Conservation (phyloP, 2,797 vertebrate species). For the Micrastur ruficollis region DNA sequence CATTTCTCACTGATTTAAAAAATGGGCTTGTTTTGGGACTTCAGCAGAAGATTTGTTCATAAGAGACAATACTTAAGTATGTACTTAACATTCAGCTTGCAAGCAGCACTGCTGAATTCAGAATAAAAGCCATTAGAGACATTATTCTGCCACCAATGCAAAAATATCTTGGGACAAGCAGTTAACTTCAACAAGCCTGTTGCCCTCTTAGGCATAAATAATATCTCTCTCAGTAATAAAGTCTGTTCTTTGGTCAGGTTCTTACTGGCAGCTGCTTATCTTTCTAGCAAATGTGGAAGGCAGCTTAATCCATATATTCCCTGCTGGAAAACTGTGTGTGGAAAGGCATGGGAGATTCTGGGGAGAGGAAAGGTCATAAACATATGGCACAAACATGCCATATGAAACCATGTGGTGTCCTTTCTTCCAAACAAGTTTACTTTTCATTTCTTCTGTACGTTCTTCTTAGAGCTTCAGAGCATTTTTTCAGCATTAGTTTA, state of each 20-base stretch:
- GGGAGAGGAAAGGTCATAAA: not conserved
- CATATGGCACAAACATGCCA: not conserved
- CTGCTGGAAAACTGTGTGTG: not conserved
- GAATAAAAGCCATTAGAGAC: not conserved
- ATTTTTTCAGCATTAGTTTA: not conserved
- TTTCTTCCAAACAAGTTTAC: not conserved
- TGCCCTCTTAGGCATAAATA: not conserved
- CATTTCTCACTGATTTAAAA: not conserved
- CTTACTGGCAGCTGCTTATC: conserved; percentile 45
- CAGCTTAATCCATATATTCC: conserved; percentile 25
- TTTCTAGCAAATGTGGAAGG: not conserved
- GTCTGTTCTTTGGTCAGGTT: conserved; percentile 23
- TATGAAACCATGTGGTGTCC: not conserved
- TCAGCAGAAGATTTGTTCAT: not conserved
- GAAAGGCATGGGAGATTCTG: not conserved
- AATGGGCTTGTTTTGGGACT: not conserved
- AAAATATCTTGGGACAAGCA: not conserved
- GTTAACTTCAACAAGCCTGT: not conserved
- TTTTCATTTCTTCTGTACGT: not conserved
- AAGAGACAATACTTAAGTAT: not conserved
- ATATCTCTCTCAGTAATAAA: not conserved
- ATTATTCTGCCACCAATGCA: not conserved
- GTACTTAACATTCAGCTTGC: not conserved
- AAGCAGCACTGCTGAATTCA: not conserved
- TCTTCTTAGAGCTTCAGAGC: not conserved